Conservation (phyloP, 2,797 vertebrate species). For the Hipposideros larvatus region DNA sequence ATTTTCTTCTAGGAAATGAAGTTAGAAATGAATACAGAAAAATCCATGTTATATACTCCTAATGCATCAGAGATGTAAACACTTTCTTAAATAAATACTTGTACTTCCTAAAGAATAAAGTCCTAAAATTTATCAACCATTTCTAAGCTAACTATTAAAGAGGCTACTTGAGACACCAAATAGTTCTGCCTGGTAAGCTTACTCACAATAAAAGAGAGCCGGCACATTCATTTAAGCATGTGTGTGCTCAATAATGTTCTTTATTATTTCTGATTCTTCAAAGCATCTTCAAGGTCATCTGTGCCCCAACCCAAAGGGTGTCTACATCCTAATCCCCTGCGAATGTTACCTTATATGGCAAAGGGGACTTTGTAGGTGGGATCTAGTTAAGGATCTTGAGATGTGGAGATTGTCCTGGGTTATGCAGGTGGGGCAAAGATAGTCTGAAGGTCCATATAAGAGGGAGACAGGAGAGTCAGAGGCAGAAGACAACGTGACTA, state of each 20-base stretch:
- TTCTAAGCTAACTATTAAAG: slow-evolving; percentile 32
- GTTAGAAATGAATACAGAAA: neutral
- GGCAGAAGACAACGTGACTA: neutral
- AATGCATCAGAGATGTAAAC: neutral
- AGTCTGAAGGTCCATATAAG: neutral
- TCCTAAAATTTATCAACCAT: neutral
- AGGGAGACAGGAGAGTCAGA: neutral
- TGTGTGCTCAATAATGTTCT: neutral
- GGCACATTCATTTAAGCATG: neutral
- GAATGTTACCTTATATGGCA: neutral
- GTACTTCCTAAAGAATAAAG: slow-evolving; percentile 4
- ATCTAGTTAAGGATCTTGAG: neutral
- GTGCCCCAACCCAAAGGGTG: neutral
- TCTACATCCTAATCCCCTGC: neutral
- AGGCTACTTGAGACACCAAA: neutral
- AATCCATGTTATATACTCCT: neutral
- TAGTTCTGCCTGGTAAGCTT: neutral
- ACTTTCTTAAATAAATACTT: neutral
- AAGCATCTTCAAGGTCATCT: slow-evolving; percentile 7
- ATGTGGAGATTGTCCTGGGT: neutral
- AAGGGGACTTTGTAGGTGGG: neutral
- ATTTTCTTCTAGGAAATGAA: neutral
- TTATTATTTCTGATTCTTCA: neutral
- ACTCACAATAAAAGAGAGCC: neutral
- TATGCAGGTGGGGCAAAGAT: neutral